Evolutionary conservation across 64 coral and sea anemone species (phyloP), one percentile per base, ranked within the genome.

Genomic region (Dendronephthya gigantea): DNA sequence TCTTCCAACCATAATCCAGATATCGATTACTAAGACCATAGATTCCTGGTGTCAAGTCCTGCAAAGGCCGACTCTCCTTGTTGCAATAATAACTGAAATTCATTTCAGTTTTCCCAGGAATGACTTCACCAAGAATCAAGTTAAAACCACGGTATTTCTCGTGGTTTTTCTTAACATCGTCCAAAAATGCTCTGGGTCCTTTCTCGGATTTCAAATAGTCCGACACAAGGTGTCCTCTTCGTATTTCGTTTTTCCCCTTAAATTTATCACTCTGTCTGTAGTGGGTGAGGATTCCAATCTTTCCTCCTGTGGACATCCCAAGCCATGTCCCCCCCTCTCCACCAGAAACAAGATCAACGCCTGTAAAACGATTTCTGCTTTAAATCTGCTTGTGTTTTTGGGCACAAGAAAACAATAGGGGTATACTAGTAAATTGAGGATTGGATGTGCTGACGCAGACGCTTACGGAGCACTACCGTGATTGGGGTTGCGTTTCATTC

Each of bases 271-370:
- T 83, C 83, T 97, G 94, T 68, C 92, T 88, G 68, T 97, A 97
- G 83, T 97, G 91, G 14, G 91, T 97, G 5, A 97, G 17, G 14
- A 87, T 79, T 58, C 84, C 90, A 59, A 97, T 91, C 14, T 84
- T 85, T n/a, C 94, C 94, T 87, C 47, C 48, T 87, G 89, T 97
- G 0, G 87, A 52, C 16, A 97, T 40, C 34, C 94, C 94, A 84
- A 97, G 72, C 94, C 94, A 97, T 4, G 94, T 97, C 0, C 94
- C 94, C 31, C 90, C 87, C 45, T 82, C 92, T 79, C 88, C 91
- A 9, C 94, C 92, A 22, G 92, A 82, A 7, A 49, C 58, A 35
- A 93, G 86, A 58, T 97, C 94, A 4, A 79, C 29, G 17, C 72
- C 36, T 79, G 37, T 19, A 79, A 66, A n/a, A n/a, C n/a, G n/a